Evolutionary conservation across 2,888 invertebrate species (phyloP).

Genomic region (Laspeyria flexula): DNA sequence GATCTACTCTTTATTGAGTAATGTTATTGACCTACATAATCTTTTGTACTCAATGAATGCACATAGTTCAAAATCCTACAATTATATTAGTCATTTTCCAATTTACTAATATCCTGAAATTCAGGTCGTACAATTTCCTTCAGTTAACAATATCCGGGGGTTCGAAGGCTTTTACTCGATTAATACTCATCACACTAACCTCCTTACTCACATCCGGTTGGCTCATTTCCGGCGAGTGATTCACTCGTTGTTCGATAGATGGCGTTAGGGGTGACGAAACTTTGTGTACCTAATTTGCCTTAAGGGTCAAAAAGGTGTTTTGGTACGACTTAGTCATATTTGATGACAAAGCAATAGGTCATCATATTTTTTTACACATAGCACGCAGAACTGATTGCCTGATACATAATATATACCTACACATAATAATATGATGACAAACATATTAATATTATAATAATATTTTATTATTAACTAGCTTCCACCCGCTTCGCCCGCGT

Average conservation of each 20-base stretch:
- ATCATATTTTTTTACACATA: no score
- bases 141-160: slow-evolving; percentile 73
- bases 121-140: slow-evolving; percentile 53
- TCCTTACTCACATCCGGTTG: slow-evolving; percentile 56
- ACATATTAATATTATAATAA: no score
- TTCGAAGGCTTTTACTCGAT: slow-evolving; percentile 72
- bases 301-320: slow-evolving; percentile 1
- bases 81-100: slow-evolving; percentile 25
- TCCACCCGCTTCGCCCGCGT: no score
- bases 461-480: no score
- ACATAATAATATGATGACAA: no score
- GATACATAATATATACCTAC: no score
- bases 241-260: slow-evolving; percentile 14
- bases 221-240: slow-evolving; percentile 19
- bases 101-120: slow-evolving; percentile 62
- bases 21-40: no score
- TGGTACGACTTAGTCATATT: slow-evolving; percentile 17
- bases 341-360: not conserved
- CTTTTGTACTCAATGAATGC: no score
- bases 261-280: slow-evolving; percentile 25
- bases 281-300: not conserved
- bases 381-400: no score
- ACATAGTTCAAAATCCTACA: not conserved
- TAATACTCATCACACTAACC: slow-evolving; percentile 58
- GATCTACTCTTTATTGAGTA: no score